Conservation (phyloP, 2,797 vertebrate genomes). For the Cottoperca gobio region DNA sequence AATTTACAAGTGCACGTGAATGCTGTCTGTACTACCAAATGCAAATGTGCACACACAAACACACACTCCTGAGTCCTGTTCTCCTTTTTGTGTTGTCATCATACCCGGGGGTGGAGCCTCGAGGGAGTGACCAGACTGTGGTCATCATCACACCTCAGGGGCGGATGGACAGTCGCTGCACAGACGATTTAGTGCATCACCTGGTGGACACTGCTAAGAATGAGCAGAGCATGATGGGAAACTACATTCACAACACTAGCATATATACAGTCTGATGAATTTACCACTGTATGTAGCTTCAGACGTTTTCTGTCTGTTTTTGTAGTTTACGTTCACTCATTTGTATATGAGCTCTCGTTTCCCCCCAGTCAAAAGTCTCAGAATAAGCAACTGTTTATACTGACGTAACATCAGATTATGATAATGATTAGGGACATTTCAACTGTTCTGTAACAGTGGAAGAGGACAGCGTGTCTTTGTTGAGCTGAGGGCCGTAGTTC, state of each 20-base stretch:
- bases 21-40: slow-evolving; percentile 44
- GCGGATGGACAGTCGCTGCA: slow-evolving; percentile 51
- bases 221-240: slow-evolving; percentile 40
- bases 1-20: slow-evolving; percentile 69
- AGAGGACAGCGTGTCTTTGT: background rate
- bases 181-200: slow-evolving; percentile 79
- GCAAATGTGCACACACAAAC: background rate
- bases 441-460: background rate
- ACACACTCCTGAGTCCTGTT: slow-evolving; percentile 2
- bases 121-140: slow-evolving; percentile 28
- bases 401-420: background rate
- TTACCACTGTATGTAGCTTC: background rate
- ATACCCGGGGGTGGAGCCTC: slow-evolving; percentile 24
- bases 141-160: slow-evolving; percentile 56
- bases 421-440: background rate
- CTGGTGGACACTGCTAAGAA: slow-evolving; percentile 76
- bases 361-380: background rate
- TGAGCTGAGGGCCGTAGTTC: slow-evolving; percentile 37
- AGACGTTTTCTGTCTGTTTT: background rate
- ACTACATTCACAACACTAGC: slow-evolving; percentile 1
- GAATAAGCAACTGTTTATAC: background rate
- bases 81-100: slow-evolving; percentile 37
- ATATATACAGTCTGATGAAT: background rate
- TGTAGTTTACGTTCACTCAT: background rate
- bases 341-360: background rate